Evolutionary conservation across 2,888 invertebrate species (phyloP).

Genomic region (Dynastes maya): DNA sequence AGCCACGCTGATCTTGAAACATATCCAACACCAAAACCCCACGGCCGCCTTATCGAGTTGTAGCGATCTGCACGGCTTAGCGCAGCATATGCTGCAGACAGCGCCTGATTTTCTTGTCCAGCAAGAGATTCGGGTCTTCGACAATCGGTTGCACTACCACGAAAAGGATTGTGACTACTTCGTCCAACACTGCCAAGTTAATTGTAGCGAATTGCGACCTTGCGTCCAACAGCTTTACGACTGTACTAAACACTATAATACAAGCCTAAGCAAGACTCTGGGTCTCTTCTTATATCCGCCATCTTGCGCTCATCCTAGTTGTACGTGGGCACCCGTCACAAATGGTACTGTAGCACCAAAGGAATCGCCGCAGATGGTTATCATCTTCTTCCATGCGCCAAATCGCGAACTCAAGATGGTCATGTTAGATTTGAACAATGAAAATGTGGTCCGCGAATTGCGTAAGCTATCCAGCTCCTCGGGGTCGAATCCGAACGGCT

Average conservation of each 20-base stretch:
- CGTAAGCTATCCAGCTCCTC: background rate
- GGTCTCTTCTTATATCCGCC: background rate
- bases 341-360: background rate
- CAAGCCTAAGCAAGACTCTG: background rate
- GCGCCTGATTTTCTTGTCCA: background rate
- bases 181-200: background rate
- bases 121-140: background rate
- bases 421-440: constrained; percentile 37
- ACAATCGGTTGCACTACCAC: background rate
- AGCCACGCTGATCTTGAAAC: background rate
- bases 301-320: background rate
- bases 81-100: background rate
- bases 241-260: background rate
- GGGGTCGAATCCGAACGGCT: background rate
- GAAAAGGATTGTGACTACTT: background rate
- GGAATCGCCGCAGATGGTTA: background rate
- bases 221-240: constrained; percentile 1
- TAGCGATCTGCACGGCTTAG: background rate
- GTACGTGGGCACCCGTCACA: background rate
- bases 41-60: background rate
- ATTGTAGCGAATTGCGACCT: background rate
- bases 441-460: background rate
- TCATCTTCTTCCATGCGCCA: background rate
- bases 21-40: background rate
- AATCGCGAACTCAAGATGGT: background rate